phyloP scores from a whole-genome alignment of 2,888 invertebrate genomes.

The Taphrorychus bicolor region DNA sequence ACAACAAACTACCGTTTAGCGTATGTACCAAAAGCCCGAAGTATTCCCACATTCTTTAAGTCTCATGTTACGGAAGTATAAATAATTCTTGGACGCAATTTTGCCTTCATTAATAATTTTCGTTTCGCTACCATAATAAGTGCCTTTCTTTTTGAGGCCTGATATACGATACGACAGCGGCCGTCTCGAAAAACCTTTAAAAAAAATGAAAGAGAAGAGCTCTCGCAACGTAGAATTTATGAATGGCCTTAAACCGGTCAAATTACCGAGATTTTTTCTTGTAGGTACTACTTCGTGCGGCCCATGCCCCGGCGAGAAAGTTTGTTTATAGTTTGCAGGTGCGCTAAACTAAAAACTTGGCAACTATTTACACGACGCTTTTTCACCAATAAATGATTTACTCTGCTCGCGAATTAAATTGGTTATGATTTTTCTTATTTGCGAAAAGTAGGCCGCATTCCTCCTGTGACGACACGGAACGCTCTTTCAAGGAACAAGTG shows the following conservation, averaged over 20 bases:
- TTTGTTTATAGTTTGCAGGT: slow-evolving; percentile 50
- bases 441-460: background rate
- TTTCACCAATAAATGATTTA: slow-evolving; percentile 31
- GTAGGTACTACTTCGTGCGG: slow-evolving; percentile 6
- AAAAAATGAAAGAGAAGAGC: slow-evolving; percentile 27
- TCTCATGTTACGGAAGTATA: slow-evolving; percentile 25
- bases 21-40: background rate
- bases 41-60: slow-evolving; percentile 8
- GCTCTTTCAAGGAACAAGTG: background rate
- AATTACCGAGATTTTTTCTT: slow-evolving; percentile 37
- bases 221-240: slow-evolving; percentile 32
- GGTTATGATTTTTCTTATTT: background rate
- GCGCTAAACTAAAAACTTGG: slow-evolving; percentile 33
- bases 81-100: slow-evolving; percentile 9
- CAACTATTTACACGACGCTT: slow-evolving; percentile 26
- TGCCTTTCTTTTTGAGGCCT: slow-evolving; percentile 21
- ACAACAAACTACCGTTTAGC: too few species aligned
- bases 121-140: slow-evolving; percentile 28
- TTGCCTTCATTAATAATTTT: slow-evolving; percentile 26
- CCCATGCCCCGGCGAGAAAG: slow-evolving; percentile 44
- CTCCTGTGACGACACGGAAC: background rate
- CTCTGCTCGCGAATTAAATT: background rate
- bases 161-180: slow-evolving; percentile 26
- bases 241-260: slow-evolving; percentile 38
- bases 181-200: background rate